phyloP scores from a whole-genome alignment of 2,888 invertebrate species.

The Synanthedon vespiformis region DNA sequence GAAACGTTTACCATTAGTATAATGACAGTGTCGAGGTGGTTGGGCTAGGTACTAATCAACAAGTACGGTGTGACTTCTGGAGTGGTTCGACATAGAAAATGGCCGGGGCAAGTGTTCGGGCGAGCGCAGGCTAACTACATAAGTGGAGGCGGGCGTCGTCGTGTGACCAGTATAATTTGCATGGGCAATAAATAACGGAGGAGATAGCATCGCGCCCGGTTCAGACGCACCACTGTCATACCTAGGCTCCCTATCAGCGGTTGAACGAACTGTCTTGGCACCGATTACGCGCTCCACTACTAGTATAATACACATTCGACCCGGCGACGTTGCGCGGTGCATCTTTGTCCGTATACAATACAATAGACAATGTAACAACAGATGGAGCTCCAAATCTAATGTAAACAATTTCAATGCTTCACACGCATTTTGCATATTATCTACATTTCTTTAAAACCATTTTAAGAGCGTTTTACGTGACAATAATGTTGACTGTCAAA shows the following conservation, averaged over 20 bases:
- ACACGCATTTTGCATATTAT: too few relatives aligned
- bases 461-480: too few relatives aligned
- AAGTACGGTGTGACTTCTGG: too few relatives aligned
- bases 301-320: background rate
- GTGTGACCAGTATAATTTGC: conserved; percentile 41
- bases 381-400: too few relatives aligned
- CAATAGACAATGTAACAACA: conserved; percentile 10
- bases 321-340: background rate
- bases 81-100: background rate
- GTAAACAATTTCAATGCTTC: too few relatives aligned
- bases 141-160: conserved; percentile 10
- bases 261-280: conserved; percentile 58
- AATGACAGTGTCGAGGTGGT: too few relatives aligned
- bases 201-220: conserved; percentile 41
- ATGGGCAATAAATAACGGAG: conserved; percentile 51
- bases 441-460: too few relatives aligned
- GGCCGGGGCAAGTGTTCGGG: background rate
- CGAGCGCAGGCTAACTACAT: conserved; percentile 9
- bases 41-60: too few relatives aligned
- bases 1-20: too few relatives aligned
- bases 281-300: conserved; percentile 27
- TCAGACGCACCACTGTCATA: conserved; percentile 30
- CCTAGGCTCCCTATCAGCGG: conserved; percentile 41
- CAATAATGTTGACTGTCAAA: too few relatives aligned
- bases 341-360: background rate